Conservation (phyloP, 2,888 invertebrate genomes). For the Drosophila multiciliata region DNA sequence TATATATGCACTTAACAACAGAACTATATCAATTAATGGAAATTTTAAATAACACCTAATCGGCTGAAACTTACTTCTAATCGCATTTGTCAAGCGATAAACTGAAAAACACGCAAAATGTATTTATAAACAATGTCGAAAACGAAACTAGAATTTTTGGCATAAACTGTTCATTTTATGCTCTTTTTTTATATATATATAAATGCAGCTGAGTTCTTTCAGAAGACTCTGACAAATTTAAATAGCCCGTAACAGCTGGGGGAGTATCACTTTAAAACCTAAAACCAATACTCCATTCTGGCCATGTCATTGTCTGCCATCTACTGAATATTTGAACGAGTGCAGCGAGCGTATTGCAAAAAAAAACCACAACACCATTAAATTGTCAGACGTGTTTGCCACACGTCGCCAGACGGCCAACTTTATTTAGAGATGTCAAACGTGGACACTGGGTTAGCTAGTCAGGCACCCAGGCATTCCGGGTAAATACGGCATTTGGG, state of each 20-base stretch:
- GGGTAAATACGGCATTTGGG: background rate
- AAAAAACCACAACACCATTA: conserved; percentile 79
- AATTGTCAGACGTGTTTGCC: conserved; percentile 60
- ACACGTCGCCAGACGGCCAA: conserved; percentile 71
- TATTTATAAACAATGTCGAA: background rate
- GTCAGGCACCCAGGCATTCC: conserved; percentile 2
- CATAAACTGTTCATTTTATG: background rate
- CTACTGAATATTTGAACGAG: conserved; percentile 63
- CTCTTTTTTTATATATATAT: background rate
- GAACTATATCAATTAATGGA: background rate
- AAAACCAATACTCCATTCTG: conserved; percentile 12
- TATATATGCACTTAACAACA: background rate
- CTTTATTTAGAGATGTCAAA: conserved; percentile 79
- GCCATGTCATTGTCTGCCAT: conserved; percentile 56
- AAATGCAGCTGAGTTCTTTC: background rate
- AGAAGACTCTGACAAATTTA: background rate
- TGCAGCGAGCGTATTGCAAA: conserved; percentile 69
- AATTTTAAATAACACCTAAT: background rate
- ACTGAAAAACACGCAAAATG: background rate
- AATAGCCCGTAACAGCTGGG: conserved; percentile 6
- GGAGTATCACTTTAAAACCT: conserved; percentile 31
- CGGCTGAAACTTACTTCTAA: background rate
- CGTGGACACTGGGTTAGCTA: conserved; percentile 36
- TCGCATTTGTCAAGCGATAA: background rate
- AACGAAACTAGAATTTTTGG: background rate